phyloP scores from a whole-genome alignment of 1,140 invertebrate genomes.

The Bombyx mori region DNA sequence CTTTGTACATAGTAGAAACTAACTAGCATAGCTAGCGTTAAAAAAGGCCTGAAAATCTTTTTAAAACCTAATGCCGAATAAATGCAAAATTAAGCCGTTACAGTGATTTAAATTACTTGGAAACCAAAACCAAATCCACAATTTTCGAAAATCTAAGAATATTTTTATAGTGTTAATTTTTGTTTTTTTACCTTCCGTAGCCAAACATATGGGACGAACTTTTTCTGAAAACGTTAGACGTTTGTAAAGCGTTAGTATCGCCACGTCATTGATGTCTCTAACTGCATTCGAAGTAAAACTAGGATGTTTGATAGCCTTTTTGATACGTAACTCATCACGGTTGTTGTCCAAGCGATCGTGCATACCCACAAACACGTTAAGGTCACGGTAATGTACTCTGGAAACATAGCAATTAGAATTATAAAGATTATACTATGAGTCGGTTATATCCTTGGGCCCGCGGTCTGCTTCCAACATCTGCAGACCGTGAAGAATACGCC shows the following conservation, averaged over 20 bases:
- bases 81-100: too few species aligned
- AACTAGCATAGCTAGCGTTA: too few species aligned
- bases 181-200: constrained; percentile 42
- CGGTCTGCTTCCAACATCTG: too few species aligned
- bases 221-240: constrained; percentile 48
- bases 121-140: background rate
- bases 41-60: too few species aligned
- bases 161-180: background rate
- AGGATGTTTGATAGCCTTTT: constrained; percentile 49
- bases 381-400: constrained; percentile 45
- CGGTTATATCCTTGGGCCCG: too few species aligned
- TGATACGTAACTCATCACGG: constrained; percentile 22
- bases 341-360: constrained; percentile 44
- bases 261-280: constrained; percentile 68
- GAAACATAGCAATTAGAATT: constrained; percentile 6
- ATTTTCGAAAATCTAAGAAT: background rate
- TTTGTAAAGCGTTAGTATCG: constrained; percentile 61
- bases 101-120: too few species aligned
- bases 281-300: constrained; percentile 58
- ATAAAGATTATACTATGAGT: too few species aligned
- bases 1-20: too few species aligned
- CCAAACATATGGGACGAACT: constrained; percentile 72
- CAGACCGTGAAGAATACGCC: too few species aligned
- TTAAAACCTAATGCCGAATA: too few species aligned
- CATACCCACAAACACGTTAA: constrained; percentile 52